These are phyloP conservation scores for Eumacrocentrus americanus DNA, from an alignment of 2,888 invertebrate genomes.

Conservation along the genomic window DNA sequence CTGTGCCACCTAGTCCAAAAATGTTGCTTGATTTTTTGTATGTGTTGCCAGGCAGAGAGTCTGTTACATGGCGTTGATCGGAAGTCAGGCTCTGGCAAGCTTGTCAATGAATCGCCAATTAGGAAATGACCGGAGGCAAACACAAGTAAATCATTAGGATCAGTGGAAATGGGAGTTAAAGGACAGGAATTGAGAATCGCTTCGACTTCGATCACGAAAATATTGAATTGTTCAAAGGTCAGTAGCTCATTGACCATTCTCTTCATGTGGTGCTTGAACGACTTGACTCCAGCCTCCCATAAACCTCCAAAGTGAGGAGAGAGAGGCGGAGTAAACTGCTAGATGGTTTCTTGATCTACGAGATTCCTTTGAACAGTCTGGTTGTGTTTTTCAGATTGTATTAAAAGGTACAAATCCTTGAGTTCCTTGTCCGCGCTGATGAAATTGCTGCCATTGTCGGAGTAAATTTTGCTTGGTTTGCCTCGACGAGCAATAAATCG, in stretches of 20 bases:
- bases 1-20: constrained; percentile 32
- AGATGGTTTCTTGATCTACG: constrained; percentile 32
- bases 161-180: constrained; percentile 23
- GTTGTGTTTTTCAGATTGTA: too few species aligned
- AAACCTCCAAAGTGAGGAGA: constrained; percentile 42
- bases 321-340: constrained; percentile 42
- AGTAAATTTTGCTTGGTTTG: constrained; percentile 38
- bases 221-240: constrained; percentile 37
- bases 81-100: too few species aligned
- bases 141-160: constrained; percentile 25
- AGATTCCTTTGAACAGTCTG: too few species aligned
- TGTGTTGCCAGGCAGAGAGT: constrained; percentile 29
- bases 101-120: constrained; percentile 29
- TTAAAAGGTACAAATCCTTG: too few species aligned
- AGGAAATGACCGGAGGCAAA: constrained; percentile 32
- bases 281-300: constrained; percentile 43
- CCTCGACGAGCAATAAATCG: constrained; percentile 49
- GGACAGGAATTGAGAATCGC: constrained; percentile 31
- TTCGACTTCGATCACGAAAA: constrained; percentile 28
- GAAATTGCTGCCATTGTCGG: constrained; percentile 51
- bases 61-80: too few species aligned
- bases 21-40: constrained; percentile 29
- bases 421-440: too few species aligned
- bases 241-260: constrained; percentile 27
- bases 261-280: constrained; percentile 37